A percentile compares a stretch with the other conserved stretches of the same genome.
These are phyloP conservation scores for Cataglyphis rosenhaueri DNA, from an alignment of 2,888 invertebrate genomes.

Conservation along the genomic window DNA sequence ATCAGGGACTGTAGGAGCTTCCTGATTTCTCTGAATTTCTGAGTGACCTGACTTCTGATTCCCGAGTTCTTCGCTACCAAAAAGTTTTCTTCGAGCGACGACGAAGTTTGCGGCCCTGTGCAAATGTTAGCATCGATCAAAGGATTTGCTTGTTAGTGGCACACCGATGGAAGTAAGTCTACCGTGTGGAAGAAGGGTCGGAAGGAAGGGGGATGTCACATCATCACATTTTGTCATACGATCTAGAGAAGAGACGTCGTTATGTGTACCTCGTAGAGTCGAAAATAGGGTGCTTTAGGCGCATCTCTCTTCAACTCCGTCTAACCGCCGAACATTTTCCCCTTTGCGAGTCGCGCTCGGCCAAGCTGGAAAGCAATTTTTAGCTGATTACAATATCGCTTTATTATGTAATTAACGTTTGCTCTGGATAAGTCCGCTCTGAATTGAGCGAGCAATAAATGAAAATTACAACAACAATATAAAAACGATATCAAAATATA, in stretches of 20 bases:
- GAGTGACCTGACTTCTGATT: background rate
- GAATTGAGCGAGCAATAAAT: background rate
- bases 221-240: conserved; percentile 17
- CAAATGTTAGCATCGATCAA: conserved; percentile 44
- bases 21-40: conserved; percentile 2
- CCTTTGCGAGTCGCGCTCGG: background rate
- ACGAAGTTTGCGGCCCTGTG: conserved; percentile 8
- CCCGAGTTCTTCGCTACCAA: background rate
- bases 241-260: background rate
- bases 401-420: background rate
- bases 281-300: conserved; percentile 33
- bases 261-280: conserved; percentile 37
- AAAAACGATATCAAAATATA: background rate
- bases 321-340: conserved; percentile 43
- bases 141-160: conserved; percentile 31
- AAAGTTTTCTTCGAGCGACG: background rate
- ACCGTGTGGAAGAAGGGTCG: background rate
- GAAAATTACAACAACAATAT: background rate
- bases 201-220: conserved; percentile 7
- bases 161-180: conserved; percentile 15
- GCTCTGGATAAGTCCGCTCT: background rate
- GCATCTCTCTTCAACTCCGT: conserved; percentile 47
- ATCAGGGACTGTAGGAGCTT: background rate
- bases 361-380: conserved; percentile 38
- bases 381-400: background rate